These are phyloP conservation scores for Mus pahari DNA, from an alignment of 2,113 vertebrate species.

Conservation along the genomic window DNA sequence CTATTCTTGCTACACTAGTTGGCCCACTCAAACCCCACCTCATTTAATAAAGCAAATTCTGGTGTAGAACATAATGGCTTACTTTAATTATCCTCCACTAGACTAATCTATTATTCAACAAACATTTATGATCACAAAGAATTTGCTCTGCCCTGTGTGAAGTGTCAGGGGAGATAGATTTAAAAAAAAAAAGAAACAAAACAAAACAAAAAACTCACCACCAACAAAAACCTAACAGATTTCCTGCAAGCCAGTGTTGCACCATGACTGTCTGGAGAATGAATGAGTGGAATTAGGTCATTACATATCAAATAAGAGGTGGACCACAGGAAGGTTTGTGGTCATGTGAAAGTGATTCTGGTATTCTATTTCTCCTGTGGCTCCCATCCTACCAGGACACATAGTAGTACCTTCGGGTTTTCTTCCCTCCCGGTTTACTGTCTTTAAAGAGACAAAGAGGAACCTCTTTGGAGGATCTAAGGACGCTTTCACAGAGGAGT, in stretches of 20 bases:
- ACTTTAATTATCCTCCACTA: not conserved
- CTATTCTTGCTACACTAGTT: not conserved
- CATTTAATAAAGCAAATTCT: not conserved
- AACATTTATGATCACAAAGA: not conserved
- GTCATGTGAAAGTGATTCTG: not conserved
- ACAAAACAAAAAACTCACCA: no score
- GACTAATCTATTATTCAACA: not conserved
- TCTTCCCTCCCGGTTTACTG: no score
- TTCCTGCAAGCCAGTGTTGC: not conserved
- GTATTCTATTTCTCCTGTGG: not conserved
- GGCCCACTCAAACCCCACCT: not conserved
- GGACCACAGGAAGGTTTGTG: not conserved
- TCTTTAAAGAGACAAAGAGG: not conserved
- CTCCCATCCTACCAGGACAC: not conserved
- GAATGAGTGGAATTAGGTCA: constrained; percentile 22
- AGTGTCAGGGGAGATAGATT: not conserved
- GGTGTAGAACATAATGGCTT: not conserved
- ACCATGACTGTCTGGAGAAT: not conserved
- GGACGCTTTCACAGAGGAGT: not conserved
- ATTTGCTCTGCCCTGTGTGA: not conserved
- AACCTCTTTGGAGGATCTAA: not conserved
- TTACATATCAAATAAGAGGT: not conserved
- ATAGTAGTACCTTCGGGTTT: no score
- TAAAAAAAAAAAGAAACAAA: not conserved
- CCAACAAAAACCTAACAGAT: not conserved